These are phyloP conservation scores for Cephus runcator DNA, from an alignment of 2,888 invertebrate genomes.

Conservation along the genomic window DNA sequence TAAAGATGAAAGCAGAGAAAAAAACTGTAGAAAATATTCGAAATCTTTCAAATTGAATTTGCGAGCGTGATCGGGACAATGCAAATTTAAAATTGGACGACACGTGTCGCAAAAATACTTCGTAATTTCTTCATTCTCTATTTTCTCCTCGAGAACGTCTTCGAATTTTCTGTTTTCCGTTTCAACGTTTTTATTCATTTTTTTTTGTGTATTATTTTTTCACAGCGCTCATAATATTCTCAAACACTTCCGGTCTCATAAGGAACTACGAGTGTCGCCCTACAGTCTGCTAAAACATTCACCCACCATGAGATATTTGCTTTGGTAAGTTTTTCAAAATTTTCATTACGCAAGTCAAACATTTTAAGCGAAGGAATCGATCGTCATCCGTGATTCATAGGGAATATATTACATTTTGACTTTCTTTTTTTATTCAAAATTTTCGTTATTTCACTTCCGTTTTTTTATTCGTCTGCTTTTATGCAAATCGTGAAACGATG, in stretches of 20 bases:
- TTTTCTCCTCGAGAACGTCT: neutral
- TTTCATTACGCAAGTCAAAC: neutral
- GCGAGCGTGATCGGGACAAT: neutral
- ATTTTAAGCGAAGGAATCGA: neutral
- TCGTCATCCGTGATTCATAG: too few species aligned
- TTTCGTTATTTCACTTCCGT: too few species aligned
- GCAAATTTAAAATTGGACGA: neutral
- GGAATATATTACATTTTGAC: too few species aligned
- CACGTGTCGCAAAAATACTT: neutral
- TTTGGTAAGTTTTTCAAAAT: slow-evolving; percentile 48
- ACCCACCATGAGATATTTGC: slow-evolving; percentile 40
- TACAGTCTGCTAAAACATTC: slow-evolving; percentile 63
- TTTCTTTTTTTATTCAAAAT: too few species aligned
- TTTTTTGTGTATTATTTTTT: slow-evolving; percentile 18
- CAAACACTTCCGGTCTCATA: slow-evolving; percentile 52
- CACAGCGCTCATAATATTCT: slow-evolving; percentile 53
- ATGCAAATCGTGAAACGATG: neutral
- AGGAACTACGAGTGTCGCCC: slow-evolving; percentile 54
- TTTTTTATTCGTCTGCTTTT: too few species aligned
- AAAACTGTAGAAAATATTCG: neutral
- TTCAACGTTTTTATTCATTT: neutral
- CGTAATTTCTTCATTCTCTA: neutral
- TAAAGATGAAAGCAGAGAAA: neutral
- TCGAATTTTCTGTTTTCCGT: neutral
- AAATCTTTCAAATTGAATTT: neutral